Evolutionary conservation across 2,113 vertebrate genomes (phyloP).

Genomic region (Pheucticus melanocephalus): DNA sequence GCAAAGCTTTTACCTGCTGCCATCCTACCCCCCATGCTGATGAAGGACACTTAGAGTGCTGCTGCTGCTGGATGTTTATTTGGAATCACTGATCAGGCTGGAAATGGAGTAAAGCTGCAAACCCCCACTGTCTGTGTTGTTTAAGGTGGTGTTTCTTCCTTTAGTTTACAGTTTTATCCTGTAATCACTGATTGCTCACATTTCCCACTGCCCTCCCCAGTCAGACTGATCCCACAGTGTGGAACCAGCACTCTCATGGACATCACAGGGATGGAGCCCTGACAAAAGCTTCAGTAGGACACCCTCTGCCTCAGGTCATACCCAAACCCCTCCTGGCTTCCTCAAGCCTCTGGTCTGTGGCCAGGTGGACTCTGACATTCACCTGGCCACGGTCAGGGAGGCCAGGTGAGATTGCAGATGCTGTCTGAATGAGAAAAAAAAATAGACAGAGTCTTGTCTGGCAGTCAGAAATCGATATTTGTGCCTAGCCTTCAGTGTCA

Average conservation of each 20-base stretch:
- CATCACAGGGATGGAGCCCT: background rate
- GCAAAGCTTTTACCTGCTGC: background rate
- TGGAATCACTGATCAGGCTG: background rate
- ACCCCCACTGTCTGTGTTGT: background rate
- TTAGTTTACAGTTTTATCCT: background rate
- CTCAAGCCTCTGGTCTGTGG: background rate
- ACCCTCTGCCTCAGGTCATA: background rate
- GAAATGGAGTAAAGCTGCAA: slow-evolving; percentile 3
- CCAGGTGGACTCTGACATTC: background rate
- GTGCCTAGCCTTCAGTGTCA: background rate
- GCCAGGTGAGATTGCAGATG: background rate
- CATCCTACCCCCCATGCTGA: background rate
- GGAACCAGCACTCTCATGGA: background rate
- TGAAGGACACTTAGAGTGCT: background rate
- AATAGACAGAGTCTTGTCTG: background rate
- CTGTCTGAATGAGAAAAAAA: background rate
- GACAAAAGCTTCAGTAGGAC: background rate
- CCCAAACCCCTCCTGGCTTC: background rate
- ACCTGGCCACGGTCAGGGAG: background rate
- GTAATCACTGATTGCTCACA: background rate
- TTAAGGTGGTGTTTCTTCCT: background rate
- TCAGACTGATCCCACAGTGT: background rate
- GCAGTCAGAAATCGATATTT: background rate
- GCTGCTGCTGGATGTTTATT: slow-evolving; percentile 22
- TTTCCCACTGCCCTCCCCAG: background rate